Base-by-base conservation (phyloP, 2,113 vertebrate species). In the Diadophis punctatus region DNA sequence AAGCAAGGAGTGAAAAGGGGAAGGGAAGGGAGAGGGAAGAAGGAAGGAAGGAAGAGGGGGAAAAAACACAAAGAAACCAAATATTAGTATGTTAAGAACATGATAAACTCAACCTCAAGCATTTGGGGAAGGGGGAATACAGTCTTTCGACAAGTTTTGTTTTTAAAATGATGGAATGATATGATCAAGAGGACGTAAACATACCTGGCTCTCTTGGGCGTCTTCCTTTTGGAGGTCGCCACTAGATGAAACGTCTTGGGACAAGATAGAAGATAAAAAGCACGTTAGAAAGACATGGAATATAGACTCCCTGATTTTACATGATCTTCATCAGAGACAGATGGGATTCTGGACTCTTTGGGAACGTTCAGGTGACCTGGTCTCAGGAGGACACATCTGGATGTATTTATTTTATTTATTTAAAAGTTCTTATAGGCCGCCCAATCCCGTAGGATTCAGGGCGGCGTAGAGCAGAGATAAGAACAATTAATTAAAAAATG, bases 151-250 rank as follows among this genome's bases (percentile, higher is more conserved):
- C 9, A 43, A 9, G 52, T 39, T 51, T 49, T 48, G 0, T 55
- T 43, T 27, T 49, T 20, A 11, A 56, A 11, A 52, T 55, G 18
- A 27, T 34, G 68, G 60, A 63, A 74, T 20, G 63, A 74, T 39
- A 43, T n/a, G 0, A 48, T 48, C 39, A 48, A 10, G 0, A 43
- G 84, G 90, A 53, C 90, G 86, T 86, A 92, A 80, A 88, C 90
- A 85, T 97, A 99, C 99, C 98, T 99, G 98, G 95, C 97, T 98
- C 95, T 99, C 98, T 86, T 98, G 97, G 85, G 98, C 97, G 93
- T 98, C 97, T 27, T 98, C 98, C 20, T 99, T 98, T 86, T 97
- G 98, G 92, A 97, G 95, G 80, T 98, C 96, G 90, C 97, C 97
- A 92, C 98, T 95, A 90, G 97, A 96, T 0, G 94, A 95, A 95